phyloP scores from a whole-genome alignment of 2,113 vertebrate genomes.

The Fregetta grallaria region DNA sequence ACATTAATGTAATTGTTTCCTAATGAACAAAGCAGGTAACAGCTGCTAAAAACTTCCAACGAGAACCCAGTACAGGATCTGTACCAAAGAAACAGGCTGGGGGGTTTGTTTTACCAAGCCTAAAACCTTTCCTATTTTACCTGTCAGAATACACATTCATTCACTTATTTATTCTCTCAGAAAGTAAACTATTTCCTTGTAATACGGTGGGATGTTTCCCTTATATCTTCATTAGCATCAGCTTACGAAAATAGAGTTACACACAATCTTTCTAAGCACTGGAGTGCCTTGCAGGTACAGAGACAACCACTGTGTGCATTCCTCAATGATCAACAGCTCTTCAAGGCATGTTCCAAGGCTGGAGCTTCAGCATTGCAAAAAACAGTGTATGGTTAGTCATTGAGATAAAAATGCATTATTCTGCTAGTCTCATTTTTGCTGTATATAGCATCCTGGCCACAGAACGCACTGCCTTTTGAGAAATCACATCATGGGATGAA shows the following conservation, averaged over 20 bases:
- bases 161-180: not conserved
- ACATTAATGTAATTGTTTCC: not conserved
- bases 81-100: not conserved
- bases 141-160: not conserved
- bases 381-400: not conserved
- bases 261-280: not conserved
- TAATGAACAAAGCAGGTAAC: not conserved
- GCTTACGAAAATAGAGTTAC: not conserved
- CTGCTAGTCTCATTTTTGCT: not conserved
- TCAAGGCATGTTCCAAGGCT: not conserved
- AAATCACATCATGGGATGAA: not conserved
- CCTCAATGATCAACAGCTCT: not conserved
- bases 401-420: not conserved
- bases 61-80: not conserved
- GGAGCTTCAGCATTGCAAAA: not conserved
- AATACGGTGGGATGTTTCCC: not conserved
- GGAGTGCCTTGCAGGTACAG: not conserved
- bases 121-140: not conserved
- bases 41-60: not conserved
- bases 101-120: not conserved
- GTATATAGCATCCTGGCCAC: not conserved
- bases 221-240: not conserved
- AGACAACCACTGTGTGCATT: not conserved
- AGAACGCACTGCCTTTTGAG: not conserved
- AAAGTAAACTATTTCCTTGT: not conserved